Evolutionary conservation across 2,888 invertebrate species (phyloP).

Genomic region (Panzeria rudis): DNA sequence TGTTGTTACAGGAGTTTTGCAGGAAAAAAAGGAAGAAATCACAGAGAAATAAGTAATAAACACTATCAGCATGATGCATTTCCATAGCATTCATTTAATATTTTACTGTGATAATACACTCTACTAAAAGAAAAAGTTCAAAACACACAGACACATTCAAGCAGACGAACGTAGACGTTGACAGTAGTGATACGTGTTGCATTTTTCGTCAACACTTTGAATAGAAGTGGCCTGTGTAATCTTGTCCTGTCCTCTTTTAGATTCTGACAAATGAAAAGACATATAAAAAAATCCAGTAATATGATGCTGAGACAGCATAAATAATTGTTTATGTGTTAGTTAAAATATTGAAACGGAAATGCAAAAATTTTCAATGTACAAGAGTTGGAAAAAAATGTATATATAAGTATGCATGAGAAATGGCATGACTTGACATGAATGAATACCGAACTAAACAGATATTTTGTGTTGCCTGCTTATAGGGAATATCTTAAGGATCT

Average conservation of each 20-base stretch:
- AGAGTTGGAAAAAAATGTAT: conserved; percentile 4
- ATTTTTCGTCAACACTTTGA: conserved; percentile 45
- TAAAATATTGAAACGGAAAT: conserved; percentile 34
- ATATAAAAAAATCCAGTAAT: neutral
- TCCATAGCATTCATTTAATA: conserved; percentile 69
- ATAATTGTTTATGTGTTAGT: conserved; percentile 61
- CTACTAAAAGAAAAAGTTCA: conserved; percentile 4
- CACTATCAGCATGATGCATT: conserved; percentile 68
- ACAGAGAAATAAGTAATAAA: conserved; percentile 57
- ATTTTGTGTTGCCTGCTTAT: conserved; percentile 51
- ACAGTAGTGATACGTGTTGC: conserved; percentile 63
- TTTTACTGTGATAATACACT: conserved; percentile 44
- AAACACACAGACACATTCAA: conserved; percentile 4
- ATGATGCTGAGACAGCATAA: conserved; percentile 64
- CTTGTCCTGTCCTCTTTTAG: conserved; percentile 42
- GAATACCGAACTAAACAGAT: conserved; percentile 17
- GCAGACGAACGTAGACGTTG: conserved; percentile 1
- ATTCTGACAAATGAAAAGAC: conserved; percentile 53
- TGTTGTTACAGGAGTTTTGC: conserved; percentile 25
- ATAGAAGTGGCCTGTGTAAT: conserved; percentile 40
- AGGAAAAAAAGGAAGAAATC: neutral
- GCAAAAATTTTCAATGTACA: too few relatives aligned
- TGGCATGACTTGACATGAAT: conserved; percentile 53
- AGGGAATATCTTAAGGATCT: conserved; percentile 17
- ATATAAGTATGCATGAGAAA: conserved; percentile 18